Base-by-base conservation (phyloP, 2,888 invertebrate genomes). In the Hydriomena furcata region DNA sequence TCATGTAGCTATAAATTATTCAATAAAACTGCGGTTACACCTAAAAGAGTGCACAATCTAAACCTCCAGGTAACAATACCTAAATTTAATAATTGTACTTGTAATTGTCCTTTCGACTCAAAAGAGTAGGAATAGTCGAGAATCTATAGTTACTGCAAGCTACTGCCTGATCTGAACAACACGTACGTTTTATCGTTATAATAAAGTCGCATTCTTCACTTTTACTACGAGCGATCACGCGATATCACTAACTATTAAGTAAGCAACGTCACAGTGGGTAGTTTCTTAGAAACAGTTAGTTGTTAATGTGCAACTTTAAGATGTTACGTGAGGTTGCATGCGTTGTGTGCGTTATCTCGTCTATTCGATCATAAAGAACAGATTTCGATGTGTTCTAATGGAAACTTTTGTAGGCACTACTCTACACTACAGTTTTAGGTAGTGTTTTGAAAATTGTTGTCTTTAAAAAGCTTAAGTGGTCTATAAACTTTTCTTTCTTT, bases 181-280 rank as follows among this genome's bases (percentile, higher is more conserved):
- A 69, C 69, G 68, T 66, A 71, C 69, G 53, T 52, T 43, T n/a
- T 44, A 64, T 59, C 63, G 46, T 41, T 48, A 43, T 30, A 65
- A 66, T 66, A 60, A 66, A 73, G 63, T 65, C 56, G 55, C 70
- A 76, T 69, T 71, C 70, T 77, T 76, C 76, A 79, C 73, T 76
- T 74, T 76, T 77, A 81, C 76, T 73, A 73, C 61, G 55, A 35
- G 50, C 50, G 59, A 69, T 70, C 82, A 83, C 82, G 82, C 82
- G 69, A 80, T 70, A 35, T 58, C 55, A 63, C 59, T 59, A 63
- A 55, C 63, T 61, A 60, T 61, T 58, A 53, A 44, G 49, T 52
- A 20, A 58, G 42, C 42, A 31, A 43, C 20, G 38, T 48, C 34
- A 47, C 50, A 42, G 45, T 55, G 58, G 58, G 61, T 58, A 58